Evolutionary conservation across 2,797 vertebrate genomes (phyloP).

Genomic region (Thripadectes ignobilis): DNA sequence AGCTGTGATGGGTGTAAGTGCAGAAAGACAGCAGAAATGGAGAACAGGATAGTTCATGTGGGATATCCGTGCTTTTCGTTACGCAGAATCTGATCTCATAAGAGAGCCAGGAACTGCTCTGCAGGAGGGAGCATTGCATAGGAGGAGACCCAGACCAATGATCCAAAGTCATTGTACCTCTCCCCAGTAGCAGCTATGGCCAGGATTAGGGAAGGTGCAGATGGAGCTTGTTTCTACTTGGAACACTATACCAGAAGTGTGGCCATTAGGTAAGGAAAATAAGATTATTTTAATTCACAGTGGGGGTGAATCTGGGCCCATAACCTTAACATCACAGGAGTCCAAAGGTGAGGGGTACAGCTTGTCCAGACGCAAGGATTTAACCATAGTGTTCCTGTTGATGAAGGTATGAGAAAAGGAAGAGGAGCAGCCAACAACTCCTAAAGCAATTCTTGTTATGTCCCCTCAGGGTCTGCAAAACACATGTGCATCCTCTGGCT

Average conservation of each 20-base stretch:
- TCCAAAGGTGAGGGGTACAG: not conserved
- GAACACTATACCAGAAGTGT: not conserved
- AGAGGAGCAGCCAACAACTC: not conserved
- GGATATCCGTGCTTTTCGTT: not conserved
- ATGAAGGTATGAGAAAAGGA: not conserved
- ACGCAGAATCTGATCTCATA: not conserved
- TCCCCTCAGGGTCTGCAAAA: not conserved
- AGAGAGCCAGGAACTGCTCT: not conserved
- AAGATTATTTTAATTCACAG: not conserved
- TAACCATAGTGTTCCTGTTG: not conserved
- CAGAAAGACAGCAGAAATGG: not conserved
- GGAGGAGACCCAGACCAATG: accelerated
- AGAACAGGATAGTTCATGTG: not conserved
- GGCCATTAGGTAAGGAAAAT: not conserved
- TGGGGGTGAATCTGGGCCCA: not conserved
- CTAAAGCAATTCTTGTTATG: not conserved
- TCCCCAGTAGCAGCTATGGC: not conserved
- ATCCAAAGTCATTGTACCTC: not conserved
- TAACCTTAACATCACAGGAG: not conserved
- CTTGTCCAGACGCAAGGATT: not conserved
- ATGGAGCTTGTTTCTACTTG: not conserved
- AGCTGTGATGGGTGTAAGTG: not conserved
- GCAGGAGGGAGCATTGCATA: not conserved
- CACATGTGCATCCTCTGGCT: accelerated
- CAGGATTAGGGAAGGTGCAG: not conserved